Conservation (phyloP, 2,113 vertebrate genomes). For the Bolborhynchus lineola region DNA sequence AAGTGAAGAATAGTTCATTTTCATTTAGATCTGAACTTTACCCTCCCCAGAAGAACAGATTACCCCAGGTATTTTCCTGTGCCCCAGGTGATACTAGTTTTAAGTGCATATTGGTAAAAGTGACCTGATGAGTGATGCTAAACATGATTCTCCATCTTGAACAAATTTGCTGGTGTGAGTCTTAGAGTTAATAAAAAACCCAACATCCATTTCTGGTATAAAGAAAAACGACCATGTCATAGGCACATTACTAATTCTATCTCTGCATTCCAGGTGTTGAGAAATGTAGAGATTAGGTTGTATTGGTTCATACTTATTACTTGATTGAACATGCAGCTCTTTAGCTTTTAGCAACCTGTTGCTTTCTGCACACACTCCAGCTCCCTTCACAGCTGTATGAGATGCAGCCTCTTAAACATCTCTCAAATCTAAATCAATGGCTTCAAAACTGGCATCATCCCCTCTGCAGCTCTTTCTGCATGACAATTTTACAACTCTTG, state of each 20-base stretch:
- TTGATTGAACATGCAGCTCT: slow-evolving; percentile 8
- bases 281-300: slow-evolving; percentile 13
- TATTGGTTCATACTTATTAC: slow-evolving; percentile 6
- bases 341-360: slow-evolving; percentile 38
- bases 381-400: slow-evolving; percentile 15
- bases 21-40: slow-evolving; percentile 15
- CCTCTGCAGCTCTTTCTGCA: slow-evolving; percentile 10
- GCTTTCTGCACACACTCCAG: not conserved
- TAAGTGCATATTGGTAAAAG: slow-evolving; percentile 65
- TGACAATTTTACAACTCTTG: slow-evolving; percentile 39
- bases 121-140: slow-evolving; percentile 53
- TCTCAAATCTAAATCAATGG: slow-evolving; percentile 36
- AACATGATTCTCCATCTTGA: slow-evolving; percentile 59
- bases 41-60: slow-evolving; percentile 36
- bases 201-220: slow-evolving; percentile 23
- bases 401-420: slow-evolving; percentile 26
- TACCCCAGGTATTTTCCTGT: slow-evolving; percentile 36
- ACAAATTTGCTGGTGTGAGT: slow-evolving; percentile 68
- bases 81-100: slow-evolving; percentile 43
- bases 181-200: slow-evolving; percentile 37
- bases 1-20: slow-evolving; percentile 24
- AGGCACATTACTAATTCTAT: slow-evolving; percentile 68
- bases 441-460: slow-evolving; percentile 32
- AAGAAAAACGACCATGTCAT: slow-evolving; percentile 57
- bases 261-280: slow-evolving; percentile 55